Evolutionary conservation across 2,113 vertebrate species (phyloP), one percentile per base, ranked within the genome.

Genomic region (Clarias magur): DNA sequence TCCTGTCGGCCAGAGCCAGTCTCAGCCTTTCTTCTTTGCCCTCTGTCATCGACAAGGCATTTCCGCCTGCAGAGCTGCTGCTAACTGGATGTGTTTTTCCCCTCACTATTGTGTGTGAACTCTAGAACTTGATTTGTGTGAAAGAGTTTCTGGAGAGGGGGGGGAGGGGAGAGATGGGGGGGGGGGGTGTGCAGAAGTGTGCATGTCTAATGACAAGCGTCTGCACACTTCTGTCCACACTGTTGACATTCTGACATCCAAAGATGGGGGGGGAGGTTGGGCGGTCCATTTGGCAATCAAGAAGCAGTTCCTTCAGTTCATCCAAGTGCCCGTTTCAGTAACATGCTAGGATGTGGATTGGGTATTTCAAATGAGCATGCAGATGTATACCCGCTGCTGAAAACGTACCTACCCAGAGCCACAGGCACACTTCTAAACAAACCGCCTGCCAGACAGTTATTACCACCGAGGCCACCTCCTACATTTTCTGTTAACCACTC

Each of bases 401-500:
- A 27, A 72, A n/a, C 82, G 19, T 16, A 17, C 83, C 60, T 68
- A 62, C 83, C 68, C 54, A 42, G 21, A 56, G 30, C 56, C 56
- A 60, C 8, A 8, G 48, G 5, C 56, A 42, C 63, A 57, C 13
- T 21, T 30, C 53, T 53, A 57, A 53, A 57, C 53, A 21, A 48
- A 83, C 11, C 15, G 65, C 48, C 56, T 23, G 11, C 53, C 53
- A 19, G 19, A 23, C n/a, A 57, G 53, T 25, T 72, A 25, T 72
- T 68, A 34, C n/a, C 82, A 57, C 62, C 1, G 9, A 68, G 42
- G 48, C 56, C 54, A 56, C n/a, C 25, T 68, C 48, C 42, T 7
- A 16, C 34, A 56, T 59, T 84, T 84, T 57, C 53, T 13, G 16
- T 82, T 17, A 82, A 67, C 27, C 81, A 67, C 81, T 82, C 56